A percentile compares a stretch with the other conserved stretches of the same genome.
phyloP scores from a whole-genome alignment of 2,113 vertebrate genomes.

The Litocranius walleri region DNA sequence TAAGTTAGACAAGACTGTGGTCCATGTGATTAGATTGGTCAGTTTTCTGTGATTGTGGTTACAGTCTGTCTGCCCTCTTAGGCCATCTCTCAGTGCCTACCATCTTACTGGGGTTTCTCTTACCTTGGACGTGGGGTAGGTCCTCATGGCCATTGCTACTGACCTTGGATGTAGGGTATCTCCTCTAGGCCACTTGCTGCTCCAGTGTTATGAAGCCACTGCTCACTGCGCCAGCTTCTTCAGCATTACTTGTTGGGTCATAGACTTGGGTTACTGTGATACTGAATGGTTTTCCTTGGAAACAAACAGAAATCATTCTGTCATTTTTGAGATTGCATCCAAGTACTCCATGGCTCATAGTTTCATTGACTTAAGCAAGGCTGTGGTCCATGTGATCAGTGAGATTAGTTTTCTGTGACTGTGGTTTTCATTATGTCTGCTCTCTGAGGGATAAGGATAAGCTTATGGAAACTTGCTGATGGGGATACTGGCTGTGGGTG shows the following conservation, averaged over 20 bases:
- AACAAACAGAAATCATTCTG: neutral
- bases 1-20: neutral
- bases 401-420: too few species aligned
- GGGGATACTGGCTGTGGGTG: too few species aligned
- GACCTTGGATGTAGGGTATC: neutral
- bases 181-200: neutral
- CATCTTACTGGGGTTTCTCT: neutral
- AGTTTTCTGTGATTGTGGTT: neutral
- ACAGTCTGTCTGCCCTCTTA: neutral
- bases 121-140: neutral
- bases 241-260: neutral
- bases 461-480: too few species aligned
- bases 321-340: neutral
- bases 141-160: neutral
- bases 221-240: neutral
- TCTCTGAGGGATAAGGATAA: too few species aligned
- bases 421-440: too few species aligned
- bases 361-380: too few species aligned
- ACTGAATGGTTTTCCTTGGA: neutral
- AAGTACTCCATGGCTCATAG: neutral
- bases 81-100: rapidly evolving
- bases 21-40: neutral
- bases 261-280: neutral
- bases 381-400: too few species aligned
- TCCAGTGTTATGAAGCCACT: neutral